Evolutionary conservation across 2,888 invertebrate species (phyloP).

Genomic region (Acronicta alni): DNA sequence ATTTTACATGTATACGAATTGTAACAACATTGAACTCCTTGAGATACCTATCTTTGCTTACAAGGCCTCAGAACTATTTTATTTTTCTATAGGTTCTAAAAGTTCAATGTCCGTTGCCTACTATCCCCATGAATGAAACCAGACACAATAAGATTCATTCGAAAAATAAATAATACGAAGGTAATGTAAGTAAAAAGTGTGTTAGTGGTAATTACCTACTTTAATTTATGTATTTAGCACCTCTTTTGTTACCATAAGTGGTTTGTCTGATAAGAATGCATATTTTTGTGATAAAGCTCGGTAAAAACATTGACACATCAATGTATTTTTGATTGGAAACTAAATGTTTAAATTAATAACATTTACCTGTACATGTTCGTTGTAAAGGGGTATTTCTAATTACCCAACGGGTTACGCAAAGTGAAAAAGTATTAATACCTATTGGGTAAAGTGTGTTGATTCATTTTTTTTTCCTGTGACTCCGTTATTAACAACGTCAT

Average conservation of each 20-base stretch:
- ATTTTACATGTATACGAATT: too few relatives aligned
- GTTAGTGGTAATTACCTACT: conserved; percentile 1
- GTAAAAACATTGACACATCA: conserved; percentile 37
- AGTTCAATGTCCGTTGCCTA: too few relatives aligned
- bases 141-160: not conserved
- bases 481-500: not conserved
- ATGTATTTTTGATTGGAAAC: conserved; percentile 21
- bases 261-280: conserved; percentile 44
- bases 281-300: conserved; percentile 43
- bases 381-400: not conserved
- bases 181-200: conserved; percentile 3
- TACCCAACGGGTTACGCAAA: not conserved
- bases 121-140: not conserved
- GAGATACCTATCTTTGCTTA: too few relatives aligned
- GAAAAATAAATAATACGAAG: not conserved
- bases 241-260: conserved; percentile 30
- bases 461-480: conserved; percentile 22
- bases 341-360: too few relatives aligned
- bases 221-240: conserved; percentile 34
- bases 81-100: too few relatives aligned
- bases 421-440: not conserved
- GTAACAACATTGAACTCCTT: too few relatives aligned
- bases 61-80: too few relatives aligned
- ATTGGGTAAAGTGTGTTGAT: conserved; percentile 8
- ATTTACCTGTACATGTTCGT: too few relatives aligned